Conservation (phyloP, 2,797 vertebrate genomes). For the Antrozous pallidus region DNA sequence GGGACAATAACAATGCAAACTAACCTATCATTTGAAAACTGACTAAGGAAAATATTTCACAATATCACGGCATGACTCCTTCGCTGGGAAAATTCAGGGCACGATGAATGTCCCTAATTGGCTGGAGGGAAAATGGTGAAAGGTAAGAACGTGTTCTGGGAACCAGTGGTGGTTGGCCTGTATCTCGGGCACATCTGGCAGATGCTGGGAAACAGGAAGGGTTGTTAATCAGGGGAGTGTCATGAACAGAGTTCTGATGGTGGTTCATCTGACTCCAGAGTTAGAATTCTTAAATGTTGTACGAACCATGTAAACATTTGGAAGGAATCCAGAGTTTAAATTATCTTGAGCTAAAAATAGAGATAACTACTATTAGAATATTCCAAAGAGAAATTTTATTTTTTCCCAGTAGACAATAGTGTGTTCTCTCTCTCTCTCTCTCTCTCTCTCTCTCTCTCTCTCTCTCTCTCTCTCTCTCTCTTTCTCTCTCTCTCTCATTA, state of each 20-base stretch:
- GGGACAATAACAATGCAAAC: constrained; percentile 48
- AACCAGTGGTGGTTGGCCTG: background rate
- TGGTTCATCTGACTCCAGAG: constrained; percentile 29
- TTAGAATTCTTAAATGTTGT: constrained; percentile 41
- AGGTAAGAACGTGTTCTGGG: constrained; percentile 13
- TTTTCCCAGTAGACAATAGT: background rate
- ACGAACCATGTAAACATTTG: constrained; percentile 37
- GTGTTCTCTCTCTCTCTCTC: background rate
- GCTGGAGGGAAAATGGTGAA: constrained; percentile 14
- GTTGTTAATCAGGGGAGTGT: background rate
- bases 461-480: no score
- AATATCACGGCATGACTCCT: background rate
- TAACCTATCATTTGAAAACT: constrained; percentile 55
- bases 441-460: background rate
- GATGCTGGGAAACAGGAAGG: background rate
- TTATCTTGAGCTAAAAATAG: constrained; percentile 50
- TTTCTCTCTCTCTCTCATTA: no score
- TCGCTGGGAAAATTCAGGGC: constrained; percentile 40
- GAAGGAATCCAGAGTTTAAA: constrained; percentile 49
- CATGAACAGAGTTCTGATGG: background rate
- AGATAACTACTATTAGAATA: background rate
- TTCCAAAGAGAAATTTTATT: constrained; percentile 23
- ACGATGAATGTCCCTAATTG: background rate
- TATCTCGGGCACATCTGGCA: background rate
- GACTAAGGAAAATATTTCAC: constrained; percentile 62